Base-by-base conservation (phyloP, 2,113 vertebrate species). In the Mohoua ochrocephala region DNA sequence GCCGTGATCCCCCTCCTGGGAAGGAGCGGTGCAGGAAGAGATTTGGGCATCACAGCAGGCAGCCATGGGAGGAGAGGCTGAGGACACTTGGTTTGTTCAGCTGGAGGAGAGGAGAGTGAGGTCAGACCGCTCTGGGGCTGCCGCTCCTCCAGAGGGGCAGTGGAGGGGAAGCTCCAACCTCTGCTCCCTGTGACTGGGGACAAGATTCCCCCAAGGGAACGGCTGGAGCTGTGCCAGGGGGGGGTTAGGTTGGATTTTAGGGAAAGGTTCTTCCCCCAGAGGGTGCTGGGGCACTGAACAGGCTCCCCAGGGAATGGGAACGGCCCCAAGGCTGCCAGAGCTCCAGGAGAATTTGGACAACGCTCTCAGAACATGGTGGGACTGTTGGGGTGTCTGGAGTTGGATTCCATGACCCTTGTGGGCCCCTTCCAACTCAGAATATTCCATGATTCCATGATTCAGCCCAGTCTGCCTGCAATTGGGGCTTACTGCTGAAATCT, bases 361-460 rank as follows among this genome's bases (percentile, higher is more conserved):
- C 0, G 0, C 30, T 35, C 22, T 27, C 27, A 35, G 44, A 2
- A 23, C 22, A 19, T 8, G 7, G 1, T 42, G 27, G 31, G 6
- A n/a, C 26, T 44, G 14, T 11, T 59, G 5, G 45, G 26, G 10
- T 52, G 45, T 8, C 30, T 52, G 45, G 30, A 64, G 30, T 27
- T 44, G 47, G n/a, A 15, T 13, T 45, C 12, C 12, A 2, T 10
- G 27, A 15, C 45, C 52, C 10, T 7, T 44, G 15, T 37, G 50
- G 10, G 23, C 6, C 13, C 33, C 60, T 75, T 75, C 45, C 45
- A 28, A 13, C 33, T 18, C 33, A 22, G 79, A 24, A 47, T 41
- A 61, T 54, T 69, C 47, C 47, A 30, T 8, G 11, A 67, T 23
- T 65, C 44, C 42, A 57, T 2, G 15, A 33, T 47, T 22, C 30